A percentile compares a stretch with the other conserved stretches of the same genome.
Evolutionary conservation across 2,888 invertebrate genomes (phyloP).

Genomic region (Scaptomyza flava): DNA sequence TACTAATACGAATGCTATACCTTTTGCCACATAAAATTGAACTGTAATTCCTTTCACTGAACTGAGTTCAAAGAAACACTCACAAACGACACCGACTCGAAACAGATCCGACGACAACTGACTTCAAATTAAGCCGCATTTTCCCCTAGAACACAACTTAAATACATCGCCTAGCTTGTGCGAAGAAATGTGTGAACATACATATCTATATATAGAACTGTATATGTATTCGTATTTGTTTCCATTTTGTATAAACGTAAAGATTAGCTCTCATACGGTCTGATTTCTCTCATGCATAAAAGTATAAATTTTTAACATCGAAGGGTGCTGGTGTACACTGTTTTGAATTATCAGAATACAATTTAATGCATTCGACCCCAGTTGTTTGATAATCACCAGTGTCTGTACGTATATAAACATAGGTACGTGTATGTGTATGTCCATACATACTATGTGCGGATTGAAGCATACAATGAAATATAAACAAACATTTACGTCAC

Average conservation of each 20-base stretch:
- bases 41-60: constrained; percentile 35
- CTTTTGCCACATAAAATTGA: constrained; percentile 39
- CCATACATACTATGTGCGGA: neutral
- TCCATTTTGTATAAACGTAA: neutral
- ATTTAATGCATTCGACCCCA: constrained; percentile 32
- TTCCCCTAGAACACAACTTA: constrained; percentile 66
- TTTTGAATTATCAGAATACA: constrained; percentile 41
- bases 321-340: constrained; percentile 24
- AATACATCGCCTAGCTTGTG: constrained; percentile 51
- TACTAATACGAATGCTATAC: constrained; percentile 36
- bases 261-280: constrained; percentile 29
- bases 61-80: constrained; percentile 23
- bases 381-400: constrained; percentile 23
- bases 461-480: neutral
- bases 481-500: neutral
- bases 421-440: neutral
- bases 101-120: constrained; percentile 70
- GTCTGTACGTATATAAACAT: neutral
- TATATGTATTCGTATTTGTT: neutral
- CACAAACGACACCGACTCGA: constrained; percentile 40
- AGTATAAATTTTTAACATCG: constrained; percentile 25
- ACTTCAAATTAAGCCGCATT: constrained; percentile 73
- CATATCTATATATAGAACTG: constrained; percentile 8
- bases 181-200: constrained; percentile 14
- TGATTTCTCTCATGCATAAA: constrained; percentile 39